Evolutionary conservation across 35 echinoderm and acorn worm genomes (phyloP), one percentile per base, ranked within the genome.

Genomic region (Ptychodera flava): DNA sequence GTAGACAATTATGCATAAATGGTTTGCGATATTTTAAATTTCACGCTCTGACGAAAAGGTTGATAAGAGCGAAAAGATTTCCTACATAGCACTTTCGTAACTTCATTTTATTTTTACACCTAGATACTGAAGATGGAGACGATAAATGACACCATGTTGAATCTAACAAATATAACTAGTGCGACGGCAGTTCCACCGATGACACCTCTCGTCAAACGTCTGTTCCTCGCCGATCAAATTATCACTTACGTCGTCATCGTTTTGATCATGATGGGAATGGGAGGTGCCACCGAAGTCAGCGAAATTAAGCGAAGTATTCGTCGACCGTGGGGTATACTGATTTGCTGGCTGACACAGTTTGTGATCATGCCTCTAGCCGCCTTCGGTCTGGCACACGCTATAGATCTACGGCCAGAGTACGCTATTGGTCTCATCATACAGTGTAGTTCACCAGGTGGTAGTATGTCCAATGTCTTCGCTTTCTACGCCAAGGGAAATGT

Each of bases 371-470:
- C 79, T 31, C 29, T 81, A 29, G 79, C 79, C 6, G 79, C 79
- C 15, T 81, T 81, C 33, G 33, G 29, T 29, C 79, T 81, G 29
- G 79, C 79, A 10, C 79, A 81, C n/a, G 79, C 33, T 15, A 10
- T 81, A 1, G 29, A 33, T 31, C n/a, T 81, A 33, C 29, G 79
- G 2, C 79, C 79, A 81, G 79, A 30, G 29, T 81, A 31, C n/a
- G 79, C 79, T 1, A 81, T 81, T 33, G 79, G 79, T 33, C 15
- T 81, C 10, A 30, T 81, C 2, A 81, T 81, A 10, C 29, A 31
- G 29, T 30, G 79, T 15, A 31, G 29, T 31, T 81, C 79, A 33
- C 79, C 79, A 81, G 79, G 79, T 81, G 79, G 79, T 31, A 81
- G 29, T 29, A 81, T 81, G 33, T 81, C 79, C 79, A 81, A 30